phyloP scores from a whole-genome alignment of 2,888 invertebrate genomes.

The Nephrotoma guestfalica region DNA sequence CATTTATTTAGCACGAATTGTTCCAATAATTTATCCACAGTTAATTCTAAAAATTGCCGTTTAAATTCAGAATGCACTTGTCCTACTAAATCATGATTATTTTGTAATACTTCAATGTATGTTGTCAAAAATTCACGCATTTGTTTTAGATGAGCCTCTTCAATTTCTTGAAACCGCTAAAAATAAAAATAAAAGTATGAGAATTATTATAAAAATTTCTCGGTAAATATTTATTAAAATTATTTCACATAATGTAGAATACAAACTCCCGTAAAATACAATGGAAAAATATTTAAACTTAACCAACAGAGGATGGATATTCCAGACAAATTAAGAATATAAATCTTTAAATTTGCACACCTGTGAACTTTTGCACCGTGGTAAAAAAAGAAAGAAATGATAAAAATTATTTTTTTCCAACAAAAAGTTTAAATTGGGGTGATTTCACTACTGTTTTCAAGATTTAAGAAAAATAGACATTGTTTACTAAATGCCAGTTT shows the following conservation, averaged over 20 bases:
- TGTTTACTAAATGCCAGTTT: no score
- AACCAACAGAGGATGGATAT: no score
- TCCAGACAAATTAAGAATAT: no score
- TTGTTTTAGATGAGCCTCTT: constrained; percentile 80
- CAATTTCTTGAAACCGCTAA: constrained; percentile 84
- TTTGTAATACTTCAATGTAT: constrained; percentile 75
- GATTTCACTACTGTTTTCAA: no score
- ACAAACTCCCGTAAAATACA: no score
- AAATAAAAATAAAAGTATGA: constrained; percentile 11
- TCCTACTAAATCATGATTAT: constrained; percentile 81
- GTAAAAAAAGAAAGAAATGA: no score
- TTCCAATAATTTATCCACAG: constrained; percentile 82
- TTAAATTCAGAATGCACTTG: constrained; percentile 90
- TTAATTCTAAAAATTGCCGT: constrained; percentile 78
- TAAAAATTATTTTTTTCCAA: no score
- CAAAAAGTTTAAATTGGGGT: no score
- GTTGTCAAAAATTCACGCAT: constrained; percentile 91
- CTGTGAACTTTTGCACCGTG: no score
- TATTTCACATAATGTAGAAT: neutral
- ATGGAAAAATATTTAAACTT: no score
- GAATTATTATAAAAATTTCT: neutral
- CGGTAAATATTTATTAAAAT: neutral
- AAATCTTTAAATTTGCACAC: no score
- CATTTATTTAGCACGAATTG: constrained; percentile 86
- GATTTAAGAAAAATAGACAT: no score